Percentiles rank a stretch among this genome's conserved stretches.
Conservation (phyloP, 2,888 invertebrate genomes). For the Aleiodes testaceus region DNA sequence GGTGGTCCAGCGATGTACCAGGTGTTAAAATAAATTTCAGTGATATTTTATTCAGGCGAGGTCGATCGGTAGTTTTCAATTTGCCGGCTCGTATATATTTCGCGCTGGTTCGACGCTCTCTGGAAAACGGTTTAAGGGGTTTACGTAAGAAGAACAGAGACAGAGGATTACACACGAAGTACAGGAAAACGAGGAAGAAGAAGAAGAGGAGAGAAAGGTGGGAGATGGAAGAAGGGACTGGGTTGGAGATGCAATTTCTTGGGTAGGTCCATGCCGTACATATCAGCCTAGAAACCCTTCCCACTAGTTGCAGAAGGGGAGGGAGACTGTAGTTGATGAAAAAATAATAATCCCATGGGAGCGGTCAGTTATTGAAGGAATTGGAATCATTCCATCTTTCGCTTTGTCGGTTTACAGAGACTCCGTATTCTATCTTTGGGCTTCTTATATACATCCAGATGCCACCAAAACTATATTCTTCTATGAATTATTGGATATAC, state of each 20-base stretch:
- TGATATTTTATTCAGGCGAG: slow-evolving; percentile 72
- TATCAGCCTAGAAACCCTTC: slow-evolving; percentile 43
- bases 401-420: slow-evolving; percentile 42
- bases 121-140: slow-evolving; percentile 46
- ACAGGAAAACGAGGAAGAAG: slow-evolving; percentile 7
- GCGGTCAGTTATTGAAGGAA: slow-evolving; percentile 66
- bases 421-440: slow-evolving; percentile 25
- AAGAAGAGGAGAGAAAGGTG: slow-evolving; percentile 9
- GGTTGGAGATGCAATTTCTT: slow-evolving; percentile 69
- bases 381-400: slow-evolving; percentile 61
- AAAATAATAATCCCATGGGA: slow-evolving; percentile 71
- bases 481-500: slow-evolving; percentile 2
- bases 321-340: slow-evolving; percentile 64
- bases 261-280: slow-evolving; percentile 59
- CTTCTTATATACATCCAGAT: slow-evolving; percentile 29
- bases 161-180: slow-evolving; percentile 22
- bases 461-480: slow-evolving; percentile 11
- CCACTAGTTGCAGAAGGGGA: slow-evolving; percentile 31
- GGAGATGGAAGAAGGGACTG: not conserved
- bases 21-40: slow-evolving; percentile 72
- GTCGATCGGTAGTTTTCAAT: slow-evolving; percentile 72
- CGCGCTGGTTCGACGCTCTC: slow-evolving; percentile 48
- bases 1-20: slow-evolving; percentile 63
- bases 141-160: slow-evolving; percentile 28
- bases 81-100: slow-evolving; percentile 71